Conservation (phyloP, 2,888 invertebrate species). For the Itoplectis maculator region DNA sequence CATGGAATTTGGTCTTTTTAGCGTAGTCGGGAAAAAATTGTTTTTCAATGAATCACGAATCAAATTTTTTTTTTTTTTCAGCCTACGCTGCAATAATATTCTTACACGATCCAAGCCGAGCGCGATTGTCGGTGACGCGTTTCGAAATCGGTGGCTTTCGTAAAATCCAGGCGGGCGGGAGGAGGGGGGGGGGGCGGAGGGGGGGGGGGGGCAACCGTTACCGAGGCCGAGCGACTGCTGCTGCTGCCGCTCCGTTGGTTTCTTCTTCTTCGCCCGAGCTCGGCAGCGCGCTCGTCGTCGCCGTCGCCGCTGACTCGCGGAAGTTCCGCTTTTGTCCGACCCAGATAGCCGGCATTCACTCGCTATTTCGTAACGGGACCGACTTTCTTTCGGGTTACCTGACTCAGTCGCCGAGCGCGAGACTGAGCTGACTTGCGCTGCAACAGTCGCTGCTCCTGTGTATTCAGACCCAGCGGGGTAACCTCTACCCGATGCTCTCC, state of each 20-base stretch:
- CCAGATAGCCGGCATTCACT: slow-evolving; percentile 83
- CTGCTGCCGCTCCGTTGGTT: slow-evolving; percentile 46
- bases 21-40: too few species aligned
- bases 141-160: slow-evolving; percentile 63
- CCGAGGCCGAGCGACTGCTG: slow-evolving; percentile 28
- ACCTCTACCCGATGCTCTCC: slow-evolving; percentile 5
- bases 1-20: too few species aligned
- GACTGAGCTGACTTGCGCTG: not conserved
- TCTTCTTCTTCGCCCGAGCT: slow-evolving; percentile 28
- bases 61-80: too few species aligned
- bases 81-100: not conserved
- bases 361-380: slow-evolving; percentile 84
- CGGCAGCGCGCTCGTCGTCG: too few species aligned
- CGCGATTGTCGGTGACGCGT: slow-evolving; percentile 27
- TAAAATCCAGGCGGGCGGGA: too few species aligned
- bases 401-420: slow-evolving; percentile 59
- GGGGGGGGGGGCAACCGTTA: slow-evolving; percentile 43
- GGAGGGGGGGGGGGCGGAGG: too few species aligned
- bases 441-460: too few species aligned
- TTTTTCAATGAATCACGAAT: slow-evolving; percentile 59
- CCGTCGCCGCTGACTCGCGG: slow-evolving; percentile 73
- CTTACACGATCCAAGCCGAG: not conserved
- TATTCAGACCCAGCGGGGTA: too few species aligned
- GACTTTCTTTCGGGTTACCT: slow-evolving; percentile 75
- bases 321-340: slow-evolving; percentile 84